Percentiles rank a stretch among this genome's conserved stretches.
phyloP scores from a whole-genome alignment of 2,888 invertebrate genomes.

The Cheilosia scutellata region DNA sequence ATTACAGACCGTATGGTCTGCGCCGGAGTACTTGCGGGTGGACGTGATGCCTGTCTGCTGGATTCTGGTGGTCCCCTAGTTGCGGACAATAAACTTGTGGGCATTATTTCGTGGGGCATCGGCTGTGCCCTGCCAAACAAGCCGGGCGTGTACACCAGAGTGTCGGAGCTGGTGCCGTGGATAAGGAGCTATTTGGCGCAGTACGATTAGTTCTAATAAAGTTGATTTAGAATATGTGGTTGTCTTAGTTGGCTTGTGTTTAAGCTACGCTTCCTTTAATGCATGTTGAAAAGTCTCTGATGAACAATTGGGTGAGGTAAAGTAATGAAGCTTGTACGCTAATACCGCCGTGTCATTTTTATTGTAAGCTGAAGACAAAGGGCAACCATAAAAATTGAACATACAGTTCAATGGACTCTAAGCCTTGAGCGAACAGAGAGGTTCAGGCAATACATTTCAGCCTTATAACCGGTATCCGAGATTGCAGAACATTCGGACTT shows the following conservation, averaged over 20 bases:
- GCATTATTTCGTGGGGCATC: conserved; percentile 80
- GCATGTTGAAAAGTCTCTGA: too few relatives aligned
- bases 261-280: too few relatives aligned
- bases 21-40: conserved; percentile 85
- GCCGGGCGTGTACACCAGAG: conserved; percentile 80
- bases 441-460: too few relatives aligned
- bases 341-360: too few relatives aligned
- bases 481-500: too few relatives aligned
- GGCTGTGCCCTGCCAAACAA: conserved; percentile 79
- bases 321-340: too few relatives aligned
- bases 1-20: conserved; percentile 86
- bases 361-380: too few relatives aligned
- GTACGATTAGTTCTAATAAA: conserved; percentile 77
- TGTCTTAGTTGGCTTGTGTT: background rate
- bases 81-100: conserved; percentile 76
- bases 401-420: too few relatives aligned
- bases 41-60: conserved; percentile 80
- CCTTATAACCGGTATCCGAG: too few relatives aligned
- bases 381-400: too few relatives aligned
- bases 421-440: too few relatives aligned
- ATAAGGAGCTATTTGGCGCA: conserved; percentile 74
- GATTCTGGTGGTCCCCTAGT: conserved; percentile 81
- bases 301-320: too few relatives aligned
- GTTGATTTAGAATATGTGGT: background rate
- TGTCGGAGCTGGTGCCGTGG: conserved; percentile 78